A percentile compares a stretch with the other conserved stretches of the same genome.
These are phyloP conservation scores for Panagrolaimus sp. DNA, from an alignment of 1,140 invertebrate genomes.

Conservation along the genomic window DNA sequence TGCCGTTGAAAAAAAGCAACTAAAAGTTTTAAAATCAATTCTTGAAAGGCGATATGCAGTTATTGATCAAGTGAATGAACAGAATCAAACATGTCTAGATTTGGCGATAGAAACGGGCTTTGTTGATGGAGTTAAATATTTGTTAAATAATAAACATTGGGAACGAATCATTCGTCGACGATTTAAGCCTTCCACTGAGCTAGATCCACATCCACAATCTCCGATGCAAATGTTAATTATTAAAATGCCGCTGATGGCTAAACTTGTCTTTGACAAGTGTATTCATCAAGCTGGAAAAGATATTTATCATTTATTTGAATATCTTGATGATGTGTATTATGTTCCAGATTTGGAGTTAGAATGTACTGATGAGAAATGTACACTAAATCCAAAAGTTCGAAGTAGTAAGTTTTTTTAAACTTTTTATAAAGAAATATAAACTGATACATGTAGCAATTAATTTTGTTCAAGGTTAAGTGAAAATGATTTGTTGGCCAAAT, in stretches of 20 bases:
- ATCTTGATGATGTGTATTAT: background rate
- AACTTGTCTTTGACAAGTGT: background rate
- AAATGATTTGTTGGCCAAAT: no score
- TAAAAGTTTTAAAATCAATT: background rate
- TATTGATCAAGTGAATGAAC: background rate
- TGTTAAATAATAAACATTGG: background rate
- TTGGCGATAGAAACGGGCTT: background rate
- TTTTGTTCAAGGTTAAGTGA: no score
- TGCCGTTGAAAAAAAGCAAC: slow-evolving; percentile 1
- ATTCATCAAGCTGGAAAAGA: background rate
- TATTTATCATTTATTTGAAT: background rate
- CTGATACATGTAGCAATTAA: no score
- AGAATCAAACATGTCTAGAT: background rate
- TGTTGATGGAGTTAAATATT: background rate
- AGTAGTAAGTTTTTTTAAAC: background rate
- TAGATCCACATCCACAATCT: background rate
- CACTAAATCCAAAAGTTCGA: background rate
- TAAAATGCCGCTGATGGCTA: background rate
- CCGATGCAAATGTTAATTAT: slow-evolving; percentile 6
- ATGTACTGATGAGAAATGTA: background rate
- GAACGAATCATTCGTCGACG: background rate
- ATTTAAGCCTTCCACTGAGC: no score
- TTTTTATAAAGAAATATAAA: no score
- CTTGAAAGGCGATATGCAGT: background rate
- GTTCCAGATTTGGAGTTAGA: background rate